Base-by-base conservation (phyloP, 2,797 vertebrate species). In the Leucoraja ocellata region DNA sequence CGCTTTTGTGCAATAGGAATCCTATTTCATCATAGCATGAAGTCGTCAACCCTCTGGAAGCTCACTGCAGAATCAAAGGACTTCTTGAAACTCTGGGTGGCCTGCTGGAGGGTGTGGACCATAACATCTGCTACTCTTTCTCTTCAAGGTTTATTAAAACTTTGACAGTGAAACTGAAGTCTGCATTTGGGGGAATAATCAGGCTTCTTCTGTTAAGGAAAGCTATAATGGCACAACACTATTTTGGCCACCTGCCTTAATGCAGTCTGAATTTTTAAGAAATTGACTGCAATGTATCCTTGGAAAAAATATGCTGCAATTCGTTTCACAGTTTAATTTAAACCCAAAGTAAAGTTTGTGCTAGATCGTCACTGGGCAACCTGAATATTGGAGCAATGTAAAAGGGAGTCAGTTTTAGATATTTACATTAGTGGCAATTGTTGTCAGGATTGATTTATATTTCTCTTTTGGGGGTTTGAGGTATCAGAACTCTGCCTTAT, bases 91-190 rank as follows among this genome's bases (percentile, higher is more conserved):
- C 71, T 92, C 71, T 92, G 90, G 90, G 90, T 92, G 90, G 90
- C 90, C 90, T 54, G 90, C 54, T 76, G 54, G 68, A 92, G 90
- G 90, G 90, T 92, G 90, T 92, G 90, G 90, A 28, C 90, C 73
- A 54, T 39, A 92, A 92, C 90, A 92, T 92, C 90, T 92, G 90
- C 90, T 92, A 74, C 90, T 76, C 71, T 73, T 91, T 91, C 90
- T 92, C 71, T 92, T 92, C 90, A 92, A 92, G 90, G 71, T 39
- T 46, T 39, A 92, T 76, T 74, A 76, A 76, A 73, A 74, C 36
- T n/a, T 92, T 92, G 90, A 74, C 90, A 92, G 71, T 25, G n/a
- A 92, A 58, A 92, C 76, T 92, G 90, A 92, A 92, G 65, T 91
- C 25, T 76, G 90, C 39, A 54, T 92, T 92, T 92, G 90, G 39